Base-by-base conservation (phyloP, 2,888 invertebrate genomes). In the Protophormia terraenovae region DNA sequence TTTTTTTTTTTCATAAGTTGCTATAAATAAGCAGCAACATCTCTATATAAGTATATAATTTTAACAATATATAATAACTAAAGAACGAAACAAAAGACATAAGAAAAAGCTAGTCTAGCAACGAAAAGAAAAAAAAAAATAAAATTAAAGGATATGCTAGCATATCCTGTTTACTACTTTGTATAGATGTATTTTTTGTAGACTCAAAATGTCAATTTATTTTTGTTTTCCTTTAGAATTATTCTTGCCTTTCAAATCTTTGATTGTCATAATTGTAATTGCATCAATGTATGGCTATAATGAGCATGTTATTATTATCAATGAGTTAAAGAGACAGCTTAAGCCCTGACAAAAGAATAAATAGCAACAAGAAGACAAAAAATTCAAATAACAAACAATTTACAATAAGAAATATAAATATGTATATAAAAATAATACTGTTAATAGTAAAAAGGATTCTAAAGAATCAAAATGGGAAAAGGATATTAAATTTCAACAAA, bases 231-330 rank as follows among this genome's bases (percentile, higher is more conserved):
- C 41, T 71, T 19, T 41, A 16, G 2, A 69, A 19, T 64, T 66
- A 2, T 60, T 41, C 19, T 45, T 60, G 50, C 3, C 45, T 45
- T 35, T 73, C 27, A 64, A 58, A 79, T 41, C 35, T 58, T 82
- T 78, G 82, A 78, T 82, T 85, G 82, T 85, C 69, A 79, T 71
- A 69, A 78, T 83, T 85, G 78, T 78, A 85, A 85, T 85, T 83
- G 85, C 75, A 83, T 78, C 55, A 82, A 71, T 75, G 78, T 78
- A 50, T 64, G 55, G 41, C 69, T 66, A 85, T 82, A 82, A 85
- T 78, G 78, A 85, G 73, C 69, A 85, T 79, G 72, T 72, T 80
- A 75, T 71, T 78, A 64, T 85, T 85, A 75, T 82, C 85, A 85
- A 82, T 85, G 73, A 82, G 69, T 55, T 66, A 38, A 72, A 64